These are phyloP conservation scores for Hyposoter didymator DNA, from an alignment of 2,888 invertebrate species.

Conservation along the genomic window DNA sequence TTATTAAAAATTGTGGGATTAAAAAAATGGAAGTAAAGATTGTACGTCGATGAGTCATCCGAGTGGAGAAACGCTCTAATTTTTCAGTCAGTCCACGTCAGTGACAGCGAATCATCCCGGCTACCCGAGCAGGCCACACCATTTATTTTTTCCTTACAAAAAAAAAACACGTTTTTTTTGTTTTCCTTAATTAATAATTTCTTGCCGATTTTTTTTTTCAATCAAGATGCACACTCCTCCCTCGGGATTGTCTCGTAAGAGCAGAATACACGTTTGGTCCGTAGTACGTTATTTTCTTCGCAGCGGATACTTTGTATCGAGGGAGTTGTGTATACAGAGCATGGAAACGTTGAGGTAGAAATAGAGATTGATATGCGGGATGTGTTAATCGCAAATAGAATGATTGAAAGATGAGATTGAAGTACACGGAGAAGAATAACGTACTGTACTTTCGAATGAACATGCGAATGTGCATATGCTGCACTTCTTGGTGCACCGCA, in stretches of 20 bases:
- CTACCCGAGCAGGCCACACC: not conserved
- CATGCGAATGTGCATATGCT: constrained; percentile 3
- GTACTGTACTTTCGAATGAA: constrained; percentile 10
- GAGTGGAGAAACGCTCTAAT: not conserved
- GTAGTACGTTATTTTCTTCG: not conserved
- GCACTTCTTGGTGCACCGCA: constrained; percentile 41
- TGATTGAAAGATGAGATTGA: not conserved
- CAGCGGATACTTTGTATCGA: constrained; percentile 3
- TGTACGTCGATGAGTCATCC: constrained; percentile 21
- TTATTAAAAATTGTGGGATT: not conserved
- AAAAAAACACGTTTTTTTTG: no score
- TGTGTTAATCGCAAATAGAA: constrained; percentile 27
- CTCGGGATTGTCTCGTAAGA: not conserved
- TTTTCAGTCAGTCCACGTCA: not conserved
- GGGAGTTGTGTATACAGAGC: not conserved
- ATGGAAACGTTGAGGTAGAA: not conserved
- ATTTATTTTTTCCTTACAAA: not conserved
- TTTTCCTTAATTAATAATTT: not conserved
- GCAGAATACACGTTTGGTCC: not conserved
- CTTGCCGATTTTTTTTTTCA: not conserved
- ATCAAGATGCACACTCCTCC: not conserved
- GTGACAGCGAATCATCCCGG: not conserved
- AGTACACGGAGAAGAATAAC: not conserved
- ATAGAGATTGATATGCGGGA: not conserved
- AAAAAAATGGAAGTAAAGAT: constrained; percentile 6